Evolutionary conservation across 2,113 vertebrate species (phyloP).

Genomic region (Nothobranchius furzeri): DNA sequence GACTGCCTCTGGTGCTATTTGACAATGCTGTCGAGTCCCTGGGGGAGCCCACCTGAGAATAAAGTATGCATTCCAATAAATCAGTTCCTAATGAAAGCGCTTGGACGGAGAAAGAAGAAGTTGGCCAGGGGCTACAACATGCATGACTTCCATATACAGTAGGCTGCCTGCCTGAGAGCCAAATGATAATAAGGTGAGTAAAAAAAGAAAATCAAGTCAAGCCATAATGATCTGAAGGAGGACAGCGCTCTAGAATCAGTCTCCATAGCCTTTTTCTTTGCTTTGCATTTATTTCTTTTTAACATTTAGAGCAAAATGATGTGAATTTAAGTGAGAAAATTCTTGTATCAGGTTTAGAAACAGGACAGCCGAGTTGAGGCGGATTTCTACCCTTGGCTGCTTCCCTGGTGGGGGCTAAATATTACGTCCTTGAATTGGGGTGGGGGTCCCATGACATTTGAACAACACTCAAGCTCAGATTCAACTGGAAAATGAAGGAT

Average conservation of each 20-base stretch:
- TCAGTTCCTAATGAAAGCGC: constrained; percentile 76
- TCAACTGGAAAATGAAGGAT: constrained; percentile 73
- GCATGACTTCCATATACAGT: constrained; percentile 43
- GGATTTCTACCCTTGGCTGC: constrained; percentile 28
- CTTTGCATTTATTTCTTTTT: not conserved
- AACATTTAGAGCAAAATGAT: constrained; percentile 25
- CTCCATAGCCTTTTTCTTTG: not conserved
- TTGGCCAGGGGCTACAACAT: constrained; percentile 45
- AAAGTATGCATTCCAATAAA: constrained; percentile 84
- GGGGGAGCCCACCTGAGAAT: constrained; percentile 86
- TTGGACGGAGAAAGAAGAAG: constrained; percentile 54
- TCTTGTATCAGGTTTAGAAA: constrained; percentile 19
- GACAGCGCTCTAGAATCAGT: constrained; percentile 2
- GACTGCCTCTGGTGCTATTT: constrained; percentile 78
- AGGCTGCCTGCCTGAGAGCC: constrained; percentile 25
- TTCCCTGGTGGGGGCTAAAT: constrained; percentile 57
- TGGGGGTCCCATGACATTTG: constrained; percentile 68
- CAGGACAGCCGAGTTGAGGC: constrained; percentile 40
- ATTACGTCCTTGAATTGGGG: constrained; percentile 39
- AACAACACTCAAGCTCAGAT: constrained; percentile 69
- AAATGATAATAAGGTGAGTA: constrained; percentile 23
- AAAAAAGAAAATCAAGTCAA: constrained; percentile 1
- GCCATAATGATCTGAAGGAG: constrained; percentile 28
- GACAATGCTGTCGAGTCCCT: constrained; percentile 75
- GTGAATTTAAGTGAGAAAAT: constrained; percentile 28